Evolutionary conservation across 2,113 vertebrate species (phyloP).

Genomic region (Sialia sialis): DNA sequence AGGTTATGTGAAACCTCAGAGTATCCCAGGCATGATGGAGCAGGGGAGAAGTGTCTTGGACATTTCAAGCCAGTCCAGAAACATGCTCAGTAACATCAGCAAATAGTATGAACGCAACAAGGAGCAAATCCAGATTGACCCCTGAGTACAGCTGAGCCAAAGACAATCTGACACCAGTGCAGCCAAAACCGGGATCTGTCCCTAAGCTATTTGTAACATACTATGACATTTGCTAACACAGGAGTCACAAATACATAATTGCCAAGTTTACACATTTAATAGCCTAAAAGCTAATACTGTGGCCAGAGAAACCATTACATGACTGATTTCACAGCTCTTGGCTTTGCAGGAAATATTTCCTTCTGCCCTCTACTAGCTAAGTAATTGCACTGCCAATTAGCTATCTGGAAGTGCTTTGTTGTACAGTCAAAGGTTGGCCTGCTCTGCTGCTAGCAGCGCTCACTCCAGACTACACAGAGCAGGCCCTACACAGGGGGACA

Average conservation of each 20-base stretch:
- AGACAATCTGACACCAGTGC: background rate
- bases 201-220: background rate
- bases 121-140: background rate
- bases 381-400: background rate
- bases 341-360: background rate
- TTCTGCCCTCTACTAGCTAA: background rate
- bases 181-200: background rate
- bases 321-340: background rate
- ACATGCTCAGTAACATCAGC: background rate
- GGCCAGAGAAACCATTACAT: background rate
- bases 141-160: background rate
- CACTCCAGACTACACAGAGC: background rate
- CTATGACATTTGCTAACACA: background rate
- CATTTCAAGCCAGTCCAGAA: background rate
- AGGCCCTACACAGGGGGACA: background rate
- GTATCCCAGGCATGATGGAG: fast-evolving
- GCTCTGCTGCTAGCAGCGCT: background rate
- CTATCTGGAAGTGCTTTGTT: background rate
- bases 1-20: background rate
- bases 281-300: background rate
- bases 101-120: background rate
- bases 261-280: background rate
- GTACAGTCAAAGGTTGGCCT: background rate
- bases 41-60: background rate
- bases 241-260: background rate